Conservation (phyloP, 2,888 invertebrate genomes). For the Idaea straminata region DNA sequence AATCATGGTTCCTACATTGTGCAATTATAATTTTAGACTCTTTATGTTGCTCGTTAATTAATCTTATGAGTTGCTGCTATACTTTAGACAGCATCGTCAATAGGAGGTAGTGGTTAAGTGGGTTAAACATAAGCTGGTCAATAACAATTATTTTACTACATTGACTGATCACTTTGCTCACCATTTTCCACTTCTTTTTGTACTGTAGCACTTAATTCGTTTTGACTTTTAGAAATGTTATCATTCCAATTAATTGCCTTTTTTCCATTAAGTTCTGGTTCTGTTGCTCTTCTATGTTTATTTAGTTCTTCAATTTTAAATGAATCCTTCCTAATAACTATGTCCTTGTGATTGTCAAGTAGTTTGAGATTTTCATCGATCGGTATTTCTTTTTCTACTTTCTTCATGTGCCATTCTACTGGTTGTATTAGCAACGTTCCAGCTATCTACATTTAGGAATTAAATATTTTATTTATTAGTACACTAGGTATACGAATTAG, state of each 20-base stretch:
- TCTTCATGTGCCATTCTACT: constrained; percentile 77
- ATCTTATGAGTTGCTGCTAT: too few species aligned
- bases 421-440: constrained; percentile 81
- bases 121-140: too few species aligned
- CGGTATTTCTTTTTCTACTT: constrained; percentile 57
- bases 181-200: constrained; percentile 41
- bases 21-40: too few species aligned
- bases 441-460: constrained; percentile 62
- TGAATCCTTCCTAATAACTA: constrained; percentile 50
- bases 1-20: not conserved
- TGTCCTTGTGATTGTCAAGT: constrained; percentile 53
- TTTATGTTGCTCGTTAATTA: too few species aligned
- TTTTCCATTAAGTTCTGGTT: constrained; percentile 36
- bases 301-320: constrained; percentile 39
- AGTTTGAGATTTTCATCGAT: constrained; percentile 62
- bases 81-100: too few species aligned
- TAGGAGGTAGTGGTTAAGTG: too few species aligned
- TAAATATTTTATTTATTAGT: too few species aligned
- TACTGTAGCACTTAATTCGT: constrained; percentile 39
- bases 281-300: constrained; percentile 33
- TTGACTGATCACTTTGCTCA: constrained; percentile 25
- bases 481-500: too few species aligned
- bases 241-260: constrained; percentile 25
- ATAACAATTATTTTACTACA: too few species aligned
- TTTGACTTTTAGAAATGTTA: constrained; percentile 45